Conservation (phyloP, 92 coral and sea anemone genomes). For the Zoanthus sansibaricus region DNA sequence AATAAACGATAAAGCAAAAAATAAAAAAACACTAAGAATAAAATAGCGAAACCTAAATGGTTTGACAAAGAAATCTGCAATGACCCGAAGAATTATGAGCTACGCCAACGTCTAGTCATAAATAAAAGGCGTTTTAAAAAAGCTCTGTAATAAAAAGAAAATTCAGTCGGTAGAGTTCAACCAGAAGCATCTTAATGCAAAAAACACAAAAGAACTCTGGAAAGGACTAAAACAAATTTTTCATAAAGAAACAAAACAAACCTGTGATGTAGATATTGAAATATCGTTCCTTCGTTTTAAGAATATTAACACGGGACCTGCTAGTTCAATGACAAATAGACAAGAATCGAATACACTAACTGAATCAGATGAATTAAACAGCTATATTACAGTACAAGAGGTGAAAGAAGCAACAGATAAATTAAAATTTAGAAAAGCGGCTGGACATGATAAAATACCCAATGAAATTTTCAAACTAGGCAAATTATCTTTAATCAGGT, state of each 20-base stretch:
- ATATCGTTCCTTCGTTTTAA: constrained; percentile 8
- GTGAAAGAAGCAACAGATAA: not conserved
- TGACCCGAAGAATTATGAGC: too few species aligned
- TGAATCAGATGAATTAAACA: not conserved
- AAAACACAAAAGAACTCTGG: constrained; percentile 1
- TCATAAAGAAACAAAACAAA: not conserved
- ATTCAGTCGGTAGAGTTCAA: constrained; percentile 12
- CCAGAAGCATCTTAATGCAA: not conserved
- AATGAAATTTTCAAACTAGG: constrained; percentile 49
- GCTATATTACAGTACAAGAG: constrained; percentile 1
- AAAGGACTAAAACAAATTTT: not conserved
- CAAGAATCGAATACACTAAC: not conserved
- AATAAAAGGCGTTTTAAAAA: too few species aligned
- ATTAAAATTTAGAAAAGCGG: constrained; percentile 12
- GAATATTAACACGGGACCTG: constrained; percentile 25
- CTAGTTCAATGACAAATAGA: not conserved
- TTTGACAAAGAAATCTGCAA: too few species aligned
- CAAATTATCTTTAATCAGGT: constrained; percentile 18
- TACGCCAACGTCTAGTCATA: too few species aligned
- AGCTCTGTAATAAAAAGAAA: not conserved
- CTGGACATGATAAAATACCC: constrained; percentile 49
- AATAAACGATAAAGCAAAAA: not conserved
- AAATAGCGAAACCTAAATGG: too few species aligned
- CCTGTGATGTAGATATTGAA: not conserved
- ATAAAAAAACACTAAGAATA: not conserved